phyloP scores from a whole-genome alignment of 2,797 vertebrate species.

The Neostethus bicornis region DNA sequence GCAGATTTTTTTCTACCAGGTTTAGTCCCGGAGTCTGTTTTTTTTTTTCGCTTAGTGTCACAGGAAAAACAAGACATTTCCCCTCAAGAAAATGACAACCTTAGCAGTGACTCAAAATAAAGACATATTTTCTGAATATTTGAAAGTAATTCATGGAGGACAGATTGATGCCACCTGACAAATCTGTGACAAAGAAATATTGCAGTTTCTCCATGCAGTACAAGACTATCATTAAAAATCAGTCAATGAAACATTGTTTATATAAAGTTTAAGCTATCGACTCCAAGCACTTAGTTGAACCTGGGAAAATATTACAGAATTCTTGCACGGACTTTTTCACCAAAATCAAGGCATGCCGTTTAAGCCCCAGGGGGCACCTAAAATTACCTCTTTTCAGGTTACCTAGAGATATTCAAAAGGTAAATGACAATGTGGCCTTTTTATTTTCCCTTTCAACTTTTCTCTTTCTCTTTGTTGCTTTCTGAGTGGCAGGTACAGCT shows the following conservation, averaged over 20 bases:
- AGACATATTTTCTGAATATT: conserved; percentile 1
- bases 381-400: conserved; percentile 68
- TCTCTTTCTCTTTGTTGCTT: conserved; percentile 46
- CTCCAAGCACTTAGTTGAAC: conserved; percentile 62
- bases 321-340: conserved; percentile 53
- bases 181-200: conserved; percentile 10
- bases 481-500: conserved; percentile 76
- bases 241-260: conserved; percentile 18
- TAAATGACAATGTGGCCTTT: conserved; percentile 59
- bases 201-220: conserved; percentile 8
- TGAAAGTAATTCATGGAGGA: conserved; percentile 2
- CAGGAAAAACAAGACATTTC: not conserved
- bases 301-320: conserved; percentile 42
- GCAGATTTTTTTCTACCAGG: not conserved
- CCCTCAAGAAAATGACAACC: not conserved
- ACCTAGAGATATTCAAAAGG: conserved; percentile 69
- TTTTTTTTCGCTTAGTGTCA: not conserved
- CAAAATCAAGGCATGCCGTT: conserved; percentile 49
- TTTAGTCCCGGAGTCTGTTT: not conserved
- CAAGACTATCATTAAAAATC: conserved; percentile 34
- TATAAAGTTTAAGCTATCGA: conserved; percentile 37
- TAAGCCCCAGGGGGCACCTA: conserved; percentile 46
- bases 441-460: conserved; percentile 26
- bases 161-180: conserved; percentile 4
- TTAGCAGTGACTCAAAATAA: conserved; percentile 1